Evolutionary conservation across 2,888 invertebrate genomes (phyloP).

Genomic region (Listrodromus nycthemerus): DNA sequence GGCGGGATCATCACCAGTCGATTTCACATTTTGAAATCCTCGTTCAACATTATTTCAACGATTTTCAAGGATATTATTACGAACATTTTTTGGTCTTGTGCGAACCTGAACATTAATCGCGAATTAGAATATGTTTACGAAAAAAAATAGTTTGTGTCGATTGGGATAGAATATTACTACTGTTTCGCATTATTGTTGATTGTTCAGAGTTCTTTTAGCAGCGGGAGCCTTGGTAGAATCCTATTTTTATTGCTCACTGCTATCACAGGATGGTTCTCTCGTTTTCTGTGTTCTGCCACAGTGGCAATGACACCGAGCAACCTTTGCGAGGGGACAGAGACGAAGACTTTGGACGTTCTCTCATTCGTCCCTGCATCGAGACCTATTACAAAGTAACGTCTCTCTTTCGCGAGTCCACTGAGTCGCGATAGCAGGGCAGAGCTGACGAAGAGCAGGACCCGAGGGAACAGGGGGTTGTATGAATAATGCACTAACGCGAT

Average conservation of each 20-base stretch:
- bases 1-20: no score
- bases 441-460: constrained; percentile 50
- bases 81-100: no score
- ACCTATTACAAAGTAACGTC: constrained; percentile 54
- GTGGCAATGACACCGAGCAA: constrained; percentile 59
- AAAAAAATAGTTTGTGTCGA: no score
- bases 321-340: constrained; percentile 54
- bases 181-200: constrained; percentile 7
- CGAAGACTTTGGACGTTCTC: constrained; percentile 40
- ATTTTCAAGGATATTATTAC: no score
- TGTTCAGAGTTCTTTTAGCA: constrained; percentile 36
- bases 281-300: constrained; percentile 48
- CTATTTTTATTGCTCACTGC: constrained; percentile 55
- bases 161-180: neutral
- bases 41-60: no score
- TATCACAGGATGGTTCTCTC: neutral
- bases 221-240: constrained; percentile 17
- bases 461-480: constrained; percentile 75
- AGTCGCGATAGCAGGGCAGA: constrained; percentile 10
- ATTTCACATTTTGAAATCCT: no score
- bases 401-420: constrained; percentile 36
- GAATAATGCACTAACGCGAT: constrained; percentile 78
- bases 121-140: no score
- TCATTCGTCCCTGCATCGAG: constrained; percentile 30
- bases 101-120: no score